These are phyloP conservation scores for Cliona cf. orientalis DNA, from an alignment of 37 sponge, comb jelly and placozoan species.

Conservation along the genomic window DNA sequence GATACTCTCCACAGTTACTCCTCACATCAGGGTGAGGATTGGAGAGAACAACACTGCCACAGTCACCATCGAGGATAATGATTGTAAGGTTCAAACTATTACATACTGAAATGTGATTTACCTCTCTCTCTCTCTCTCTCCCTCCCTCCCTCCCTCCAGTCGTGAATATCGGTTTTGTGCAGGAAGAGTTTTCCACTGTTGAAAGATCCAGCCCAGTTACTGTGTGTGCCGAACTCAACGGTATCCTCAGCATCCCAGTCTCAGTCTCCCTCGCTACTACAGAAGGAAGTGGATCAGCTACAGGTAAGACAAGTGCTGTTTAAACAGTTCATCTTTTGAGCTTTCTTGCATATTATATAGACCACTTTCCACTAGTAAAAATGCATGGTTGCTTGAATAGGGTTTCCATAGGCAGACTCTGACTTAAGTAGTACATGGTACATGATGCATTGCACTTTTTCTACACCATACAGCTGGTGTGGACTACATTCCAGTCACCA, in stretches of 20 bases:
- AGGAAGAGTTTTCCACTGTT: not conserved
- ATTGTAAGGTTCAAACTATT: slow-evolving; percentile 1
- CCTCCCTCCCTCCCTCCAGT: not conserved
- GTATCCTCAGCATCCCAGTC: slow-evolving; percentile 2
- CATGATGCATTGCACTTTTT: not conserved
- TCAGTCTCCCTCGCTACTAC: not conserved
- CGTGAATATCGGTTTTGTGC: slow-evolving; percentile 19
- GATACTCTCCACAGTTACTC: not conserved
- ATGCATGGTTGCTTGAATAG: too few species aligned
- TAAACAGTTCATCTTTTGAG: not conserved
- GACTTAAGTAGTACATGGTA: too few species aligned
- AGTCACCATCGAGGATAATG: slow-evolving; percentile 41
- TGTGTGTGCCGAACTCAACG: slow-evolving; percentile 16
- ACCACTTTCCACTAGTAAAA: not conserved
- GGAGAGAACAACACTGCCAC: not conserved
- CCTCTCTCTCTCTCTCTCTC: not conserved
- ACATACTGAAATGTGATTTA: not conserved
- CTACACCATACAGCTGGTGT: not conserved
- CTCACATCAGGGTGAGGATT: not conserved
- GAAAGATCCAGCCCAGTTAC: not conserved
- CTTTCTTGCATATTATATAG: not conserved
- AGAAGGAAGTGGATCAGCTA: not conserved
- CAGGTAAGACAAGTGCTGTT: not conserved
- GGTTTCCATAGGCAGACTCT: too few species aligned
- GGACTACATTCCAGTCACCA: slow-evolving; percentile 10